Conservation (phyloP, 2,113 vertebrate genomes). For the Pseudorhombus dupliciocellatus region DNA sequence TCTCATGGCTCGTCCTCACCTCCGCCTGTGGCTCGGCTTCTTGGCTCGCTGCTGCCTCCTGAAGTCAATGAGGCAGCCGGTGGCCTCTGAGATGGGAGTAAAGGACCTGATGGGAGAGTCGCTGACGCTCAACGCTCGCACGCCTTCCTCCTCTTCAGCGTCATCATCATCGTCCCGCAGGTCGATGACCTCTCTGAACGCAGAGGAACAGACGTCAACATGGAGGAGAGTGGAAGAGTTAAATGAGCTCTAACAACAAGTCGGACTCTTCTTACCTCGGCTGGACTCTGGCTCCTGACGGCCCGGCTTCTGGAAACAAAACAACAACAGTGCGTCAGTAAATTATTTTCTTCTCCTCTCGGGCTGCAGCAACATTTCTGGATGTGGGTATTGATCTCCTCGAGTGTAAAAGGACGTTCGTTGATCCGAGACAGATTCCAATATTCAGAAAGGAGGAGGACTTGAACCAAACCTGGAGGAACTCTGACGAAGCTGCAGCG, state of each 20-base stretch:
- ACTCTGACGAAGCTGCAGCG: too few relatives aligned
- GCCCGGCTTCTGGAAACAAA: constrained; percentile 47
- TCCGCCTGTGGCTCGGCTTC: constrained; percentile 54
- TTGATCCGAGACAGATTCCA: too few relatives aligned
- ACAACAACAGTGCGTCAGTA: constrained; percentile 11
- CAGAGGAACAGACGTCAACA: neutral
- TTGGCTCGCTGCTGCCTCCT: constrained; percentile 66
- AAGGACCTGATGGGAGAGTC: constrained; percentile 82
- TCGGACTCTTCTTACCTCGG: constrained; percentile 28
- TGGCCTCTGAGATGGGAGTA: constrained; percentile 83
- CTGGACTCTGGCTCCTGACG: constrained; percentile 50
- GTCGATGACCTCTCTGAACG: constrained; percentile 64
- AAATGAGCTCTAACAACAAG: neutral
- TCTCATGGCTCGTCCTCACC: constrained; percentile 32
- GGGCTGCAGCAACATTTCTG: too few relatives aligned
- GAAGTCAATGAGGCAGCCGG: constrained; percentile 82
- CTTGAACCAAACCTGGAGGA: too few relatives aligned
- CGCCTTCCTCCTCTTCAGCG: fast-evolving
- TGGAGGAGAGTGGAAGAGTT: neutral
- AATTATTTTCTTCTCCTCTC: neutral
- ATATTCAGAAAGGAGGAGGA: too few relatives aligned
- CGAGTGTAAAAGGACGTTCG: too few relatives aligned
- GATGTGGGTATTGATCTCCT: too few relatives aligned
- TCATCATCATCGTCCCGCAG: constrained; percentile 56
- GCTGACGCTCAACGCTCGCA: constrained; percentile 42